Conservation (phyloP, 2,113 vertebrate species). For the Herpailurus yagouaroundi region DNA sequence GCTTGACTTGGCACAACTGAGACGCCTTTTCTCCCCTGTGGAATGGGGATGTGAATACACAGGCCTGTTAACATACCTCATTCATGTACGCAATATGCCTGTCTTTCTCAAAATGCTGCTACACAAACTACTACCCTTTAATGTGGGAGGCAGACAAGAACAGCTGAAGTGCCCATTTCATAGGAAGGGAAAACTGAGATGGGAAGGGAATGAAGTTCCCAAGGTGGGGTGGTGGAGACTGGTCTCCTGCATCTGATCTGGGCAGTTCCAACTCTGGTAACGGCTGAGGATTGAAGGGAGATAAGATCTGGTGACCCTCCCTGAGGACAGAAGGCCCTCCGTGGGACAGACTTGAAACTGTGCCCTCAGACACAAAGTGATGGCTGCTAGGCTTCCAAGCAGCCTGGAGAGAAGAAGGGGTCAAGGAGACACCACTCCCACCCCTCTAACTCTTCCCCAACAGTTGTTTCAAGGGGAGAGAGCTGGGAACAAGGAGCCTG, state of each 20-base stretch:
- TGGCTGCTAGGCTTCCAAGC: background rate
- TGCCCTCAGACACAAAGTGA: background rate
- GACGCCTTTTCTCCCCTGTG: background rate
- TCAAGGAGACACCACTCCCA: background rate
- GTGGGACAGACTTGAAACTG: background rate
- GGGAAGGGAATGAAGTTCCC: background rate
- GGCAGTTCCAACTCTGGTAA: background rate
- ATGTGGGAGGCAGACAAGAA: no score
- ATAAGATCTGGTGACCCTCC: background rate
- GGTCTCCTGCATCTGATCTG: background rate
- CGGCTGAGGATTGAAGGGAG: background rate
- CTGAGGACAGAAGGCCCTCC: background rate
- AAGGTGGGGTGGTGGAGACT: background rate
- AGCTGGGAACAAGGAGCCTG: background rate
- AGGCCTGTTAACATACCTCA: background rate
- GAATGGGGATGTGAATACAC: background rate
- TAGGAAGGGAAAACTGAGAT: background rate
- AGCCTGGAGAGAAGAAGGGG: background rate
- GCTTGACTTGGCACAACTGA: background rate
- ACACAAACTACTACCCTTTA: background rate
- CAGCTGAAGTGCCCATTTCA: background rate
- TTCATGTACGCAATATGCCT: rapidly evolving
- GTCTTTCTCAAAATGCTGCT: background rate
- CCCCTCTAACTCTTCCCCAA: rapidly evolving
- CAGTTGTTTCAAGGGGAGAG: background rate